Conservation (phyloP, 2,113 vertebrate genomes). For the Sander vitreus region DNA sequence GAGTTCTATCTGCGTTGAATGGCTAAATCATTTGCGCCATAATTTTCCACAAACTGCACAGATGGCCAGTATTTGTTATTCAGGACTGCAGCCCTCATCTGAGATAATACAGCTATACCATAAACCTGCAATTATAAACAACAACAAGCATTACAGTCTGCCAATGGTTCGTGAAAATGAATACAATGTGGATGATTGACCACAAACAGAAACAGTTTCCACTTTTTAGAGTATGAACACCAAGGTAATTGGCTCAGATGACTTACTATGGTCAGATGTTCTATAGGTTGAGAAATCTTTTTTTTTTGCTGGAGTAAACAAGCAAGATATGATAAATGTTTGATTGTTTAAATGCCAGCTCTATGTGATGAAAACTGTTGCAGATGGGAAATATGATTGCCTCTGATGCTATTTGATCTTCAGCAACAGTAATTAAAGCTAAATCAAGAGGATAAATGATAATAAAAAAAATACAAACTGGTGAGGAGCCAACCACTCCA, state of each 20-base stretch:
- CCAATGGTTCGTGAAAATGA: not conserved
- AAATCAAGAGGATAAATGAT: constrained; percentile 35
- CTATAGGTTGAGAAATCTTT: not conserved
- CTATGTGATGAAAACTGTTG: constrained; percentile 1
- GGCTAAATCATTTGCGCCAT: constrained; percentile 37
- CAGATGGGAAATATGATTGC: constrained; percentile 17
- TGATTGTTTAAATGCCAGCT: constrained; percentile 24
- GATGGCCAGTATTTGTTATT: constrained; percentile 64
- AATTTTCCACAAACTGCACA: constrained; percentile 55
- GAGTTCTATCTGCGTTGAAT: not conserved
- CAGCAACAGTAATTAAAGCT: constrained; percentile 40
- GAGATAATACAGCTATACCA: constrained; percentile 55
- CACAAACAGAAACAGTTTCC: constrained; percentile 7
- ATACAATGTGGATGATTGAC: constrained; percentile 3
- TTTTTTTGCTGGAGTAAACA: not conserved
- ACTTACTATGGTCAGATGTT: constrained; percentile 8
- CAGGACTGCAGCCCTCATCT: constrained; percentile 19
- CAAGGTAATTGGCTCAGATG: constrained; percentile 20
- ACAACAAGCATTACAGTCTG: constrained; percentile 16
- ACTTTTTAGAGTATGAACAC: constrained; percentile 26
- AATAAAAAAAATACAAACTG: constrained; percentile 13
- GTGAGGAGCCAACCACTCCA: constrained; percentile 13
- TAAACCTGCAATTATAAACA: constrained; percentile 58
- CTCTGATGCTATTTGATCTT: constrained; percentile 25
- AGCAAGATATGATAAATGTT: constrained; percentile 24